phyloP scores from a whole-genome alignment of 2,113 vertebrate species.

The Petaurus breviceps region DNA sequence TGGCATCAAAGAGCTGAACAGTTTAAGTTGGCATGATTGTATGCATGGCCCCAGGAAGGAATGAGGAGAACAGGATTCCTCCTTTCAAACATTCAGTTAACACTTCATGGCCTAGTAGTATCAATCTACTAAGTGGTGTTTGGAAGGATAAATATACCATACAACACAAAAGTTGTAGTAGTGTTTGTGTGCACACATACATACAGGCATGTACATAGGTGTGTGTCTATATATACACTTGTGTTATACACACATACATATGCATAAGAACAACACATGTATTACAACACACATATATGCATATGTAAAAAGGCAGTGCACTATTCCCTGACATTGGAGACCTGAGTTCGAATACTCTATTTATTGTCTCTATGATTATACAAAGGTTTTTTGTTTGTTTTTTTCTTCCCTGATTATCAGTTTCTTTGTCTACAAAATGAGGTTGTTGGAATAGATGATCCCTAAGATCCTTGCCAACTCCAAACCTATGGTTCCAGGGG shows the following conservation, averaged over 20 bases:
- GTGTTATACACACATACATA: background rate
- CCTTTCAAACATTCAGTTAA: background rate
- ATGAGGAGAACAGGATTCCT: background rate
- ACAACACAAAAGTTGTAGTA: background rate
- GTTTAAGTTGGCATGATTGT: constrained; percentile 52
- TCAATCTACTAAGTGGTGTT: background rate
- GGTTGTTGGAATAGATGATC: background rate
- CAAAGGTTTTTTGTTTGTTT: background rate
- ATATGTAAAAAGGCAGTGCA: background rate
- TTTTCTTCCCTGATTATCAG: background rate
- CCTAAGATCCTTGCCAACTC: background rate
- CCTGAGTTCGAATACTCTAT: background rate
- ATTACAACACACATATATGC: background rate
- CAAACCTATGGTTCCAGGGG: background rate
- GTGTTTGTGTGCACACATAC: background rate
- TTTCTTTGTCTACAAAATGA: background rate
- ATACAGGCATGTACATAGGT: background rate
- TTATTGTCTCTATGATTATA: background rate
- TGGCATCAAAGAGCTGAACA: constrained; percentile 9
- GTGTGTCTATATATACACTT: background rate
- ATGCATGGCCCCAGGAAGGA: background rate
- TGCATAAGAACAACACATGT: background rate
- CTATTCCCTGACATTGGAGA: background rate
- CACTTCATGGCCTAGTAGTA: background rate
- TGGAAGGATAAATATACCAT: background rate